A percentile compares a stretch with the other conserved stretches of the same genome.
These are phyloP conservation scores for Heliothis subflexa DNA, from an alignment of 1,140 invertebrate genomes.

Conservation along the genomic window DNA sequence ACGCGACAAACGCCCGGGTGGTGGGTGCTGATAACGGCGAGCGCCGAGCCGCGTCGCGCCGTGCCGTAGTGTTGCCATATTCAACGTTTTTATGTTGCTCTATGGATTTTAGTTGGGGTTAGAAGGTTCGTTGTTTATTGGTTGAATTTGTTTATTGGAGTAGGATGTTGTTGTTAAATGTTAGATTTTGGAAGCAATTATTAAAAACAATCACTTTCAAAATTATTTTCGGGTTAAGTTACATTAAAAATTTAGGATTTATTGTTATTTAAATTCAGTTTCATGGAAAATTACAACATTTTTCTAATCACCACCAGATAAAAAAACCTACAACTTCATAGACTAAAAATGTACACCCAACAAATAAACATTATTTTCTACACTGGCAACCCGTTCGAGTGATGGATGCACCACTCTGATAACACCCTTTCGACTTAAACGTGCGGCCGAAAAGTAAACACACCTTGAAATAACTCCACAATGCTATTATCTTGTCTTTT, in stretches of 20 bases:
- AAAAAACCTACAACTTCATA: background rate
- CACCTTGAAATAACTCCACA: constrained; percentile 11
- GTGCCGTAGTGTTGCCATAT: constrained; percentile 33
- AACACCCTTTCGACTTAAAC: constrained; percentile 60
- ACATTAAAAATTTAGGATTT: no score
- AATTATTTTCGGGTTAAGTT: no score
- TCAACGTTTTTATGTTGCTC: constrained; percentile 41
- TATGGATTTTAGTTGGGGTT: constrained; percentile 38
- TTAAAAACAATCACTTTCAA: background rate
- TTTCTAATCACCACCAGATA: background rate
- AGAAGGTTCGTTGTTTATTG: constrained; percentile 29
- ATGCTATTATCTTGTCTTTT: constrained; percentile 24
- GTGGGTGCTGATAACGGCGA: constrained; percentile 54
- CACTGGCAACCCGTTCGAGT: constrained; percentile 39
- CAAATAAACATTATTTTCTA: constrained; percentile 33
- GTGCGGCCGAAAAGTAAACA: constrained; percentile 55
- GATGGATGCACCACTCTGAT: constrained; percentile 66
- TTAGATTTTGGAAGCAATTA: background rate
- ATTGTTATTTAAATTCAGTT: no score
- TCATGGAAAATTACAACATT: no score
- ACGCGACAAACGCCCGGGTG: constrained; percentile 51
- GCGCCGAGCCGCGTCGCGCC: constrained; percentile 29
- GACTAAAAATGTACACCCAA: background rate
- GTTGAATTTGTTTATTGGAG: constrained; percentile 16
- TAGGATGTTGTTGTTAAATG: constrained; percentile 27